These are phyloP conservation scores for Acinonyx jubatus DNA, from an alignment of 2,113 vertebrate species.

Conservation along the genomic window DNA sequence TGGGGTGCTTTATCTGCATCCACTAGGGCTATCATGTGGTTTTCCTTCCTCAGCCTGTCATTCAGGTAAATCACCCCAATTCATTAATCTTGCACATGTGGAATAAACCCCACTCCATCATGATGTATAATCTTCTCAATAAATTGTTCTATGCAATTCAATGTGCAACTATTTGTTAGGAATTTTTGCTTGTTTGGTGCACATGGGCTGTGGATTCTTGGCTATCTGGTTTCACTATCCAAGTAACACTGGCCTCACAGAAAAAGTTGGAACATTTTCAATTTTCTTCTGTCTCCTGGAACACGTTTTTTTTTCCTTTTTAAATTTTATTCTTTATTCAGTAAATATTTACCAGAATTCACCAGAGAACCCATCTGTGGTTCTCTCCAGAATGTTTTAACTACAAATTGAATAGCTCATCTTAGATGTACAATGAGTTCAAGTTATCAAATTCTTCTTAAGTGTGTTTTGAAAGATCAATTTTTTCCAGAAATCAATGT, in stretches of 20 bases:
- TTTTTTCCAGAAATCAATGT: too few species aligned
- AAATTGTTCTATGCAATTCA: neutral
- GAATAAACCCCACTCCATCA: neutral
- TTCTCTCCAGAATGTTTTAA: too few species aligned
- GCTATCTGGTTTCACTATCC: too few species aligned
- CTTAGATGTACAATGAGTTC: too few species aligned
- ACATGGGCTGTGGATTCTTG: too few species aligned
- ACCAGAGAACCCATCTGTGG: too few species aligned
- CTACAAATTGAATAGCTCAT: too few species aligned
- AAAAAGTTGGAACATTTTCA: neutral
- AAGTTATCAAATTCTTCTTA: too few species aligned
- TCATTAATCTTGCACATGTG: neutral
- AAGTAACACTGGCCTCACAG: neutral
- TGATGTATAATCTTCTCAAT: neutral
- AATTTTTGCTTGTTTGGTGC: neutral
- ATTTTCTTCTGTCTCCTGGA: neutral
- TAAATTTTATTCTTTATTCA: too few species aligned
- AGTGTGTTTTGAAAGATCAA: too few species aligned
- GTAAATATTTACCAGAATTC: too few species aligned
- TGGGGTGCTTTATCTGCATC: neutral
- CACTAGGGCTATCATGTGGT: neutral
- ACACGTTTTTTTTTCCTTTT: neutral
- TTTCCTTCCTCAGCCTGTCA: neutral
- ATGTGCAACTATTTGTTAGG: neutral
- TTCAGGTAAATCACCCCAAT: neutral